A percentile compares a stretch with the other conserved stretches of the same genome.
Evolutionary conservation across 2,888 invertebrate species (phyloP).

Genomic region (Drosophila eohydei): DNA sequence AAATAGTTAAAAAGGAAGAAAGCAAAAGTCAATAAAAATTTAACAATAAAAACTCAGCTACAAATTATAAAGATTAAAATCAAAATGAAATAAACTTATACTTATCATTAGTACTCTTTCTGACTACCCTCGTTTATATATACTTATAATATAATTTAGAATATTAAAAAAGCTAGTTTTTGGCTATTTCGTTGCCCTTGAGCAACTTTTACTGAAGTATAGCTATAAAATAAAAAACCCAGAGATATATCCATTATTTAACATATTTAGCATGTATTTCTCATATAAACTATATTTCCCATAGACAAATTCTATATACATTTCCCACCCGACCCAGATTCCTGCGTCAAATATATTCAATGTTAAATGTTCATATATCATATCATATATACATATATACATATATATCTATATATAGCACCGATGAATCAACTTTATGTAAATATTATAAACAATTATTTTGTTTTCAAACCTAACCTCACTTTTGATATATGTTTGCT

Average conservation of each 20-base stretch:
- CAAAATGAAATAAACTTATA: not conserved
- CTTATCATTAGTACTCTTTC: not conserved
- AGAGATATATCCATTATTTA: conserved; percentile 21
- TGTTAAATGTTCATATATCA: conserved; percentile 73
- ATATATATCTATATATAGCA: conserved; percentile 43
- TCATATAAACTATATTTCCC: conserved; percentile 40
- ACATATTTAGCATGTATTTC: conserved; percentile 70
- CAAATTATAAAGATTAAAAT: not conserved
- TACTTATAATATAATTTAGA: not conserved
- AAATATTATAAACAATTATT: conserved; percentile 45
- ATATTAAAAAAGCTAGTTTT: conserved; percentile 39
- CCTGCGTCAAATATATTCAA: conserved; percentile 28
- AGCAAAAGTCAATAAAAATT: too few species aligned
- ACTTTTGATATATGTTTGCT: conserved; percentile 19
- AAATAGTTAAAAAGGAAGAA: too few species aligned
- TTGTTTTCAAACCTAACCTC: conserved; percentile 48
- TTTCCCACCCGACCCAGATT: not conserved
- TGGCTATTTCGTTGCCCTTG: conserved; percentile 29
- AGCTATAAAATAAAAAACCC: conserved; percentile 31
- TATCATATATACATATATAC: conserved; percentile 9
- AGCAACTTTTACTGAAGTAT: conserved; percentile 32
- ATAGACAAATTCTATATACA: conserved; percentile 30
- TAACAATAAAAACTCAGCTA: too few species aligned
- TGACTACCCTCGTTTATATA: not conserved
- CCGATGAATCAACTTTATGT: conserved; percentile 59